Evolutionary conservation across 2,888 invertebrate genomes (phyloP), one percentile per base, ranked within the genome.

Genomic region (Subacronicta megacephala): DNA sequence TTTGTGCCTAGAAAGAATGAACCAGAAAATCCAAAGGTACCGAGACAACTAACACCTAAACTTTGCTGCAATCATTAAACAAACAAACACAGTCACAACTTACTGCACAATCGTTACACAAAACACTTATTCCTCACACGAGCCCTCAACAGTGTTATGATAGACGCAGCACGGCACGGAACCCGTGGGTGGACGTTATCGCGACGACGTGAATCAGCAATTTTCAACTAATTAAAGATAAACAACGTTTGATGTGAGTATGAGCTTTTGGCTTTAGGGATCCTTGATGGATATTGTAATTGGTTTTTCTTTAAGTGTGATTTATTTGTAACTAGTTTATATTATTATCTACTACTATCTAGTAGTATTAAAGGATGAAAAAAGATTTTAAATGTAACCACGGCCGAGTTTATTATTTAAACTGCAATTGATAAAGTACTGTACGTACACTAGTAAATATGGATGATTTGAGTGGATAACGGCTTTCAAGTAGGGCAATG

Each of bases 191-290:
- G 77, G 53, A 71, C 77, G 72, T 81, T 86, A 87, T 85, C 85
- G 77, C 77, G 52, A 78, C 71, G 72, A 75, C 72, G 78, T 90
- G 90, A 90, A 82, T 90, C 87, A 89, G 88, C 90, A 82, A 82
- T 86, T 88, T 83, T 72, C 63, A 80, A 85, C 84, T 88, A 89
- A 90, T 90, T 87, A 89, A 89, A 88, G 83, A 88, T 86, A 90
- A 90, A 91, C 89, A 91, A 87, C 80, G 76, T 76, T 80, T 77
- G 85, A 87, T 82, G 85, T 80, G 78, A 81, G 72, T 62, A 50
- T 55, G 46, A 59, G 66, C 62, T 64, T 72, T 63, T 42, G 17
- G 10, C 12, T 53, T 76, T 61, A 62, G 77, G 53, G 74, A 42
- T 56, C 63, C 58, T 54, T 70, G 3, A 15, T 23, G 3, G 10